Evolutionary conservation across 2,888 invertebrate species (phyloP), one percentile per base, ranked within the genome.

Genomic region (Lottia gigantea): DNA sequence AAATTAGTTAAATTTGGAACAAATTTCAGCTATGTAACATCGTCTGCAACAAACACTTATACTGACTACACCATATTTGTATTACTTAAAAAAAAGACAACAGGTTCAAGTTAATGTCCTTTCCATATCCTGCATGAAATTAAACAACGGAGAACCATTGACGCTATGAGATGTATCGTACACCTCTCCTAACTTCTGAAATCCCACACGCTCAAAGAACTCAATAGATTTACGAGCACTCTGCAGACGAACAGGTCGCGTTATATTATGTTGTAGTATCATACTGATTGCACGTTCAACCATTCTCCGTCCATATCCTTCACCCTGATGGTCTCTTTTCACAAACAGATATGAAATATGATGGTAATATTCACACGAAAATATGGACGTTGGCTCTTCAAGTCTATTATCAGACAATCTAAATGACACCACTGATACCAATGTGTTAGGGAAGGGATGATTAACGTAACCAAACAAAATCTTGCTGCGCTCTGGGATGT

Each of bases 331-430:
- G 62, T 81, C 79, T 63, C 66, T 46, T 49, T 78, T 79, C 15
- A 82, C 71, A 73, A 82, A 82, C 66, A 82, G 46, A 63, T 81
- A 82, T n/a, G 78, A 73, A 0, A 82, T 71, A 25, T 76, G 76
- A 45, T 79, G 76, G 67, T 71, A 79, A 74, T 67, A 81, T 14
- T 80, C 79, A 2, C 70, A 62, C 46, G 77, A 74, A 74, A 81
- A 81, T 2, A 26, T 26, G 11, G 15, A 16, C 0, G 72, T 78
- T 15, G 79, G 77, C 15, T 73, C 67, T 31, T 61, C 49, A 15
- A 74, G 26, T 2, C 62, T 63, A 3, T 61, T 25, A 62, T 79
- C 73, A 25, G 77, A 72, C 14, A 72, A 45, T 23, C 74, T 71
- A 64, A 78, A 80, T 66, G 75, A 71, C 19, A 80, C 68, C 55